Percentiles rank a stretch among this genome's conserved stretches.
phyloP scores from a whole-genome alignment of 2,888 invertebrate species.

The Bimastos eiseni region DNA sequence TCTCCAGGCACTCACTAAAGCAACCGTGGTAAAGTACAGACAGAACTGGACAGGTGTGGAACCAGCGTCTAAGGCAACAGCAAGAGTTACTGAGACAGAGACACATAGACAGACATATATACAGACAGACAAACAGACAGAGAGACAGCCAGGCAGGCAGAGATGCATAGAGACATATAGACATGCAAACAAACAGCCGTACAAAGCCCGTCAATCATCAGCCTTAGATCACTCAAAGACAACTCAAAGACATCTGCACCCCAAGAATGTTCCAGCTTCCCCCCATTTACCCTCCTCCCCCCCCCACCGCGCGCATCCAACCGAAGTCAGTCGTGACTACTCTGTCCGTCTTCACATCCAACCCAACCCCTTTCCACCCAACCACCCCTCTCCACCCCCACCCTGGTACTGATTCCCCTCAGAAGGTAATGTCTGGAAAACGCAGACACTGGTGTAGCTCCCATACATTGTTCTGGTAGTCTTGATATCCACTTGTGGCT shows the following conservation, averaged over 20 bases:
- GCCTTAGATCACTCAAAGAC: not conserved
- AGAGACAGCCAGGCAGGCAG: too few species aligned
- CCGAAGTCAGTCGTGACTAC: not conserved
- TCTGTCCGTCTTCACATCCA: not conserved
- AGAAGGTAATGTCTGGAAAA: not conserved
- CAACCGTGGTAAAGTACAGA: not conserved
- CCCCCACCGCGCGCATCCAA: too few species aligned
- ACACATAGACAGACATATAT: not conserved
- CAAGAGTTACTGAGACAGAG: not conserved
- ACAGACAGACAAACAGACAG: not conserved
- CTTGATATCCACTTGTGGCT: not conserved
- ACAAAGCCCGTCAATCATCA: not conserved
- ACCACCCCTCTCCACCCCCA: not conserved
- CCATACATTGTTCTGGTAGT: not conserved
- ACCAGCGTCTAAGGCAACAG: not conserved
- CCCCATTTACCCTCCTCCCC: too few species aligned
- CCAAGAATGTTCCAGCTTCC: not conserved
- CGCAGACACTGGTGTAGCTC: not conserved
- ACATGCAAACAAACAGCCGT: not conserved
- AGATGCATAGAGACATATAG: not conserved
- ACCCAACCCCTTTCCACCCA: not conserved
- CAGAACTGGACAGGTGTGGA: not conserved
- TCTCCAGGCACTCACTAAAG: not conserved
- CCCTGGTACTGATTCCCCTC: not conserved
- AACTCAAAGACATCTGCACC: not conserved